phyloP scores from a whole-genome alignment of 2,888 invertebrate genomes.

The Eretmocerus hayati region DNA sequence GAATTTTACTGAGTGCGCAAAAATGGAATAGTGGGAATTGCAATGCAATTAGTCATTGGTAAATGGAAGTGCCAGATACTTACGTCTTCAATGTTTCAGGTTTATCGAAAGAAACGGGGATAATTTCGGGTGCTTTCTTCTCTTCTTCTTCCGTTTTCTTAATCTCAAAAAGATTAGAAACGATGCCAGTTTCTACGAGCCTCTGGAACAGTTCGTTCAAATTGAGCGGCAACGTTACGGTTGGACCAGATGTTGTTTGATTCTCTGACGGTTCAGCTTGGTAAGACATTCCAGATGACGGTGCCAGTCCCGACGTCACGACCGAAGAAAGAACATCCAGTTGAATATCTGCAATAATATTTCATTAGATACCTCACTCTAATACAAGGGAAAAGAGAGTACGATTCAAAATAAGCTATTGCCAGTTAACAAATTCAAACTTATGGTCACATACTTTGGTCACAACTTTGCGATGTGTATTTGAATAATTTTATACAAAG shows the following conservation, averaged over 20 bases:
- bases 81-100: slow-evolving; percentile 69
- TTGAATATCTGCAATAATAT: slow-evolving; percentile 33
- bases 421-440: no score
- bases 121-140: slow-evolving; percentile 47
- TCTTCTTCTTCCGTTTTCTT: slow-evolving; percentile 37
- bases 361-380: no score
- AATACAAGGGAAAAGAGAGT: no score
- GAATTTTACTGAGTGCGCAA: neutral
- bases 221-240: slow-evolving; percentile 51
- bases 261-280: slow-evolving; percentile 19
- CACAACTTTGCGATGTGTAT: no score
- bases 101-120: slow-evolving; percentile 60
- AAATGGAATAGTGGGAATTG: no score
- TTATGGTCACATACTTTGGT: no score
- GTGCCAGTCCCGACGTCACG: slow-evolving; percentile 21
- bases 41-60: slow-evolving; percentile 1
- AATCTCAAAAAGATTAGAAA: slow-evolving; percentile 46
- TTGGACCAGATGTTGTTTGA: slow-evolving; percentile 30
- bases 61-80: slow-evolving; percentile 37
- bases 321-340: slow-evolving; percentile 53
- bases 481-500: no score
- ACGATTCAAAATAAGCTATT: no score
- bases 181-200: slow-evolving; percentile 77
- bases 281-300: slow-evolving; percentile 20
- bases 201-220: slow-evolving; percentile 80